Percentiles rank a stretch among this genome's conserved stretches.
Evolutionary conservation across 2,888 invertebrate genomes (phyloP).

Genomic region (Homarus gammarus): DNA sequence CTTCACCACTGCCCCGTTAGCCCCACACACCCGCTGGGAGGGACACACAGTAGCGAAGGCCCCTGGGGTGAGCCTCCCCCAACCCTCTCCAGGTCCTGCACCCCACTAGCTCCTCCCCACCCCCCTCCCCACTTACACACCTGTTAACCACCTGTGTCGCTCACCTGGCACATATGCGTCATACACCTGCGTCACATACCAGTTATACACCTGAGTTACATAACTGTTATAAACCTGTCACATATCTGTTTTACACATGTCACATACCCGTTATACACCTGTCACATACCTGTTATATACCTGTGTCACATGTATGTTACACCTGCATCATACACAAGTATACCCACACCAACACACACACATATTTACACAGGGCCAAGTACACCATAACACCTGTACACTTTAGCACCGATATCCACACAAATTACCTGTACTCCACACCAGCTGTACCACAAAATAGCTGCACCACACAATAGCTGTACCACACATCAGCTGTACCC

Average conservation of each 20-base stretch:
- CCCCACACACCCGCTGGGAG: not conserved
- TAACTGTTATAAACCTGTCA: not conserved
- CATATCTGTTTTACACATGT: not conserved
- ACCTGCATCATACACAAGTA: not conserved
- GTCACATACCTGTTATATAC: not conserved
- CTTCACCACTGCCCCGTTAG: too few species aligned
- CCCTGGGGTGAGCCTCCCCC: too few species aligned
- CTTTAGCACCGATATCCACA: not conserved
- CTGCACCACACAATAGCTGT: not conserved
- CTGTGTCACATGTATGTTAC: not conserved
- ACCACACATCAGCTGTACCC: not conserved
- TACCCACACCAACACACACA: not conserved
- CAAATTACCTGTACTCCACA: not conserved
- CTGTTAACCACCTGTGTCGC: too few species aligned
- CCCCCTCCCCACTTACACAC: not conserved
- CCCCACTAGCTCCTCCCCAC: not conserved
- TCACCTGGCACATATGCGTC: too few species aligned
- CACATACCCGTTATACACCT: not conserved
- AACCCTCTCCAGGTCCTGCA: not conserved
- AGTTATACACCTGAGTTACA: too few species aligned
- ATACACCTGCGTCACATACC: not conserved
- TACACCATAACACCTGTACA: constrained; percentile 7
- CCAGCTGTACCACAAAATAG: not conserved
- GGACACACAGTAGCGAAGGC: not conserved
- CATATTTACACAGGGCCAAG: not conserved